These are phyloP conservation scores for Puntigrus tetrazona DNA, from an alignment of 2,113 vertebrate species.

Conservation along the genomic window DNA sequence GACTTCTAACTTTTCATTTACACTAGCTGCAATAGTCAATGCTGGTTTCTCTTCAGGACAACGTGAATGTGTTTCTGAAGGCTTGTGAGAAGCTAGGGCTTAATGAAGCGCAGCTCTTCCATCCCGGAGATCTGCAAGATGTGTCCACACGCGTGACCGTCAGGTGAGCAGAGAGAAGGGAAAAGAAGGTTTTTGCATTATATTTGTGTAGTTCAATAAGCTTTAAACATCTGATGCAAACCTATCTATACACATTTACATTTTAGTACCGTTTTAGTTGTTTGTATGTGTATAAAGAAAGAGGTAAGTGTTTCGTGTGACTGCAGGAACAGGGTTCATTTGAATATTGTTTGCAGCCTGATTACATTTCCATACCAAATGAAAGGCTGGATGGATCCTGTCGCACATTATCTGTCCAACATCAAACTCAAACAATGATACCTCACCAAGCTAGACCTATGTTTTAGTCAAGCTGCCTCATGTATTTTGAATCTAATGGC, in stretches of 20 bases:
- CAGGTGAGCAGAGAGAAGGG: slow-evolving; percentile 79
- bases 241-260: background rate
- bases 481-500: background rate
- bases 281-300: background rate
- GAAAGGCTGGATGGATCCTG: background rate
- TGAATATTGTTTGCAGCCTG: slow-evolving; percentile 18
- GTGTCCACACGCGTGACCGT: slow-evolving; percentile 92
- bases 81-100: slow-evolving; percentile 92
- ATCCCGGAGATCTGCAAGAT: slow-evolving; percentile 97
- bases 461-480: background rate
- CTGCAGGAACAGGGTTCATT: slow-evolving; percentile 15
- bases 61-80: slow-evolving; percentile 94
- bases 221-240: background rate
- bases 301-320: background rate
- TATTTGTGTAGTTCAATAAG: background rate
- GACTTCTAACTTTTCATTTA: background rate
- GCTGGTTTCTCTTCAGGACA: slow-evolving; percentile 84
- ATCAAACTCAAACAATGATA: background rate
- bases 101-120: slow-evolving; percentile 96
- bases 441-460: background rate
- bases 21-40: slow-evolving; percentile 65
- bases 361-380: slow-evolving; percentile 9
- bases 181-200: background rate
- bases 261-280: background rate
- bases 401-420: slow-evolving; percentile 3